A percentile compares a stretch with the other conserved stretches of the same genome.
Conservation (phyloP, 2,888 invertebrate species). For the Rhingia rostrata region DNA sequence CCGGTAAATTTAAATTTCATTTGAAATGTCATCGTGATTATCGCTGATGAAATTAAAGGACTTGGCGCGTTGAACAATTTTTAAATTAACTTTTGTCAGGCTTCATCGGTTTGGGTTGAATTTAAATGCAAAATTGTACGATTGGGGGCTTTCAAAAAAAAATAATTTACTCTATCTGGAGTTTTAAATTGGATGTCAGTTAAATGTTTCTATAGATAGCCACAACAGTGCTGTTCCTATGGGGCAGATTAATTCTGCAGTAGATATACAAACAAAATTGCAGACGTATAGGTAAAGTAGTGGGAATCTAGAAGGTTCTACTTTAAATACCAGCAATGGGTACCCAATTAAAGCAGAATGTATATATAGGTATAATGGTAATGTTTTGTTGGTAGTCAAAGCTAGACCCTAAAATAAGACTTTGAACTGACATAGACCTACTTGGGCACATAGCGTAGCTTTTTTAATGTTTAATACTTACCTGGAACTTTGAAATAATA, state of each 20-base stretch:
- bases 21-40: conserved; percentile 70
- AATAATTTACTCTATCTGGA: conserved; percentile 6
- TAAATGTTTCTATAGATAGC: conserved; percentile 4
- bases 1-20: conserved; percentile 62
- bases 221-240: not conserved
- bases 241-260: conserved; percentile 3
- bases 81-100: conserved; percentile 51
- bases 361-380: too few relatives aligned
- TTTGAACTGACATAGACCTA: too few relatives aligned
- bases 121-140: conserved; percentile 3
- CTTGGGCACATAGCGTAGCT: too few relatives aligned
- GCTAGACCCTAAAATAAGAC: too few relatives aligned
- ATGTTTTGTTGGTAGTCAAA: too few relatives aligned
- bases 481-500: too few relatives aligned
- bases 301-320: too few relatives aligned
- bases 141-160: conserved; percentile 18
- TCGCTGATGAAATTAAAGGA: conserved; percentile 65
- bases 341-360: too few relatives aligned
- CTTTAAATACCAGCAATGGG: too few relatives aligned
- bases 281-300: not conserved
- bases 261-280: not conserved
- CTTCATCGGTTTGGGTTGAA: conserved; percentile 18
- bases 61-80: conserved; percentile 27
- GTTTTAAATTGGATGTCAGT: conserved; percentile 21
- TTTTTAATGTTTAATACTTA: too few relatives aligned